A percentile compares a stretch with the other conserved stretches of the same genome.
Evolutionary conservation across 2,113 vertebrate species (phyloP).

Genomic region (Paramormyrops kingsleyae): DNA sequence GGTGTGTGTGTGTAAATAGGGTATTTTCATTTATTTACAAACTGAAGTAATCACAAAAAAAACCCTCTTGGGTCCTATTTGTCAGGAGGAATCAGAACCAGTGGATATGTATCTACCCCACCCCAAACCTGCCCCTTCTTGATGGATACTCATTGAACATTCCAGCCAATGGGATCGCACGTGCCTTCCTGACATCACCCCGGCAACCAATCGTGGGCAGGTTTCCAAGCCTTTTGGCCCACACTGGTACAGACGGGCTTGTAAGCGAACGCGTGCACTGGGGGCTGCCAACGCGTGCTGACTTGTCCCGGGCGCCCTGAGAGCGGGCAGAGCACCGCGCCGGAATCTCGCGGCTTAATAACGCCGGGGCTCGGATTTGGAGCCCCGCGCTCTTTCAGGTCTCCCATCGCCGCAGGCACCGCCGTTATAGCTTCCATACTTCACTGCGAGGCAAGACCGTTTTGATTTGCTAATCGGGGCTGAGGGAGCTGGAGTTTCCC

Average conservation of each 20-base stretch:
- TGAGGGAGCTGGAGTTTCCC: background rate
- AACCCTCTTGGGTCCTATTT: background rate
- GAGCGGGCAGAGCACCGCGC: background rate
- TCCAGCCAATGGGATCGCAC: background rate
- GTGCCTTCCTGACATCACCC: background rate
- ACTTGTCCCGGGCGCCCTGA: background rate
- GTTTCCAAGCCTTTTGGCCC: background rate
- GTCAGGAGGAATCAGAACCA: background rate
- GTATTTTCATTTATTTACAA: background rate
- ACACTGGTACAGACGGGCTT: background rate
- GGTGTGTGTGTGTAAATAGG: background rate
- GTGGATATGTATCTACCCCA: background rate
- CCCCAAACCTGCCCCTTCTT: background rate
- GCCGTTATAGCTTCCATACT: background rate
- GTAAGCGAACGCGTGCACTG: background rate
- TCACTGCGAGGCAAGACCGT: background rate
- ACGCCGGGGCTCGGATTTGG: background rate
- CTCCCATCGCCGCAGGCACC: background rate
- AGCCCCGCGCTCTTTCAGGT: constrained; percentile 4
- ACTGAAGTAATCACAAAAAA: background rate
- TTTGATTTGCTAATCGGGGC: background rate
- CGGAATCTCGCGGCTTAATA: background rate
- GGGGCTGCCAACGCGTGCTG: background rate
- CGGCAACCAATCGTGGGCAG: background rate
- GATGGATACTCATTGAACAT: background rate